Conservation (phyloP, 2,797 vertebrate species). For the Potorous gilbertii region DNA sequence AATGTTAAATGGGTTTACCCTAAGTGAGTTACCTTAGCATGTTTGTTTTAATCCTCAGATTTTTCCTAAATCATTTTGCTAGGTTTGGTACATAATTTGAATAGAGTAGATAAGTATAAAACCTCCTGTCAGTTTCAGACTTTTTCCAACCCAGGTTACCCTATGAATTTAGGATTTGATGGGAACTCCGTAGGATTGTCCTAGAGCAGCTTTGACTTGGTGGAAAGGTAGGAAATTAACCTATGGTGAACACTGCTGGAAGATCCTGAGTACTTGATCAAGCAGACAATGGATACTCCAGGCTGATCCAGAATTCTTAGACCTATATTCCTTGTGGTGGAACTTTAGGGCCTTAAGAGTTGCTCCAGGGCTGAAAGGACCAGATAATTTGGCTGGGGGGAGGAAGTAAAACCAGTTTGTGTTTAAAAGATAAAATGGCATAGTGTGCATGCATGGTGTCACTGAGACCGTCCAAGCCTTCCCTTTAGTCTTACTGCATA, state of each 20-base stretch:
- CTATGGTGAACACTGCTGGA: not conserved
- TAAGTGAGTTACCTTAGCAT: conserved; percentile 14
- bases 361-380: not conserved
- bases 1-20: conserved; percentile 8
- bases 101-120: not conserved
- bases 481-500: not conserved
- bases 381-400: not conserved
- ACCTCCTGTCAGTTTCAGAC: not conserved
- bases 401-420: not conserved
- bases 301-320: not conserved
- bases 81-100: not conserved
- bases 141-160: not conserved
- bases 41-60: not conserved
- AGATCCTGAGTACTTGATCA: not conserved
- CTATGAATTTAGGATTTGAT: not conserved
- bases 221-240: not conserved
- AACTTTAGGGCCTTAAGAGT: not conserved
- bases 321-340: not conserved
- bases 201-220: not conserved
- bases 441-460: not conserved
- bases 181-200: not conserved
- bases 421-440: not conserved
- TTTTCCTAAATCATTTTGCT: not conserved
- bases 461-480: not conserved
- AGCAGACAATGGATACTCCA: not conserved